Conservation (phyloP, 2,797 vertebrate species). For the Ctenopoma multispine region DNA sequence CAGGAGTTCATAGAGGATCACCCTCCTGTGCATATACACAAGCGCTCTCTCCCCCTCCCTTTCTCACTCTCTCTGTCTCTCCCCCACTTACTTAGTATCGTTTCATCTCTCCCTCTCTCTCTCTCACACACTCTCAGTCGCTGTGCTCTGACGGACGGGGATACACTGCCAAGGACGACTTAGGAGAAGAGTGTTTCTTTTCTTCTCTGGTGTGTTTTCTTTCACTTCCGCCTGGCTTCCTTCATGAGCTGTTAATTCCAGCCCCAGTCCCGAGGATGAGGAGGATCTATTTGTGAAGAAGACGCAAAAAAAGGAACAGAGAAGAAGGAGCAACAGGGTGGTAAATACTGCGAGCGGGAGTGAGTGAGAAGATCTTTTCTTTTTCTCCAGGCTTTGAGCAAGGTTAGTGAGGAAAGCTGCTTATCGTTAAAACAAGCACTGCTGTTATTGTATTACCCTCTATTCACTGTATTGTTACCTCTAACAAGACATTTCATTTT, state of each 20-base stretch:
- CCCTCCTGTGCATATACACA: slow-evolving; percentile 54
- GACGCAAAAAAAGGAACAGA: slow-evolving; percentile 65
- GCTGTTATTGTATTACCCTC: slow-evolving; percentile 20
- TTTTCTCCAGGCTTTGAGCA: slow-evolving; percentile 50
- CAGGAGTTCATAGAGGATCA: slow-evolving; percentile 67
- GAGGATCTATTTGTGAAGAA: slow-evolving; percentile 73
- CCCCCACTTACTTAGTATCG: slow-evolving; percentile 66
- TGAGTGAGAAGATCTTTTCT: slow-evolving; percentile 49
- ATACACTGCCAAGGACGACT: slow-evolving; percentile 78
- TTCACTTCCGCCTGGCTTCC: slow-evolving; percentile 63
- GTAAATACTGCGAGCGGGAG: slow-evolving; percentile 58
- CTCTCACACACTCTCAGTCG: slow-evolving; percentile 63
- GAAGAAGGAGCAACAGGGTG: slow-evolving; percentile 79
- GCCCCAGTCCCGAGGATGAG: slow-evolving; percentile 68
- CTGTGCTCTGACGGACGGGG: slow-evolving; percentile 76
- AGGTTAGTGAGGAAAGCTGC: slow-evolving; percentile 72
- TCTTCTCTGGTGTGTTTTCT: slow-evolving; percentile 69
- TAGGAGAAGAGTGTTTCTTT: slow-evolving; percentile 70
- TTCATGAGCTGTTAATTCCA: slow-evolving; percentile 66
- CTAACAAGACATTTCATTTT: slow-evolving; percentile 14
- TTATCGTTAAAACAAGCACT: slow-evolving; percentile 52
- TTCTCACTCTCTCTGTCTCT: slow-evolving; percentile 63
- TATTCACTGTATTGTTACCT: slow-evolving; percentile 50
- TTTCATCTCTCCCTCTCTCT: slow-evolving; percentile 54
- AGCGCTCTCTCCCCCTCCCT: slow-evolving; percentile 54